Evolutionary conservation across 92 coral and sea anemone genomes (phyloP).

Genomic region (Porites lobata): DNA sequence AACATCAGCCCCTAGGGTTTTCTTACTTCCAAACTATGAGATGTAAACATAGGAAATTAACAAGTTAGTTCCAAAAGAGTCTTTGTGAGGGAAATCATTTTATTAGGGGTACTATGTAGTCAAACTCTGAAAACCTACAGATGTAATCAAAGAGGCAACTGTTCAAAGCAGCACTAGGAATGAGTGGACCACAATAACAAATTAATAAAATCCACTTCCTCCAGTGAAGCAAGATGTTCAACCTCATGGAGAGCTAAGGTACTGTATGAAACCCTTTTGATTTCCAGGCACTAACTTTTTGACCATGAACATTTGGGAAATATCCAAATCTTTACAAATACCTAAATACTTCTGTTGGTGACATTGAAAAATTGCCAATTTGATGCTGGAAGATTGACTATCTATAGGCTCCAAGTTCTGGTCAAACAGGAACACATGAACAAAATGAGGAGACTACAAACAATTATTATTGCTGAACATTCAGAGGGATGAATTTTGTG

Average conservation of each 20-base stretch:
- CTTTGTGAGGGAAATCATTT: too few relatives aligned
- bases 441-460: slow-evolving; percentile 18
- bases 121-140: too few relatives aligned
- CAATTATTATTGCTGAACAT: background rate
- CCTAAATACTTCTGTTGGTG: background rate
- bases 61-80: background rate
- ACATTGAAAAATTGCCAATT: slow-evolving; percentile 9
- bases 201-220: background rate
- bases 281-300: background rate
- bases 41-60: background rate
- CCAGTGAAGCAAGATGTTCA: background rate
- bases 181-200: background rate
- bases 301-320: background rate
- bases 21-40: slow-evolving; percentile 43
- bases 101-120: background rate
- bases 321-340: background rate
- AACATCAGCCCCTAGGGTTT: slow-evolving; percentile 34
- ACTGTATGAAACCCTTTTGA: slow-evolving; percentile 11
- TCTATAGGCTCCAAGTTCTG: slow-evolving; percentile 5
- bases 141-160: background rate
- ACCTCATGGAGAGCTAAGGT: slow-evolving; percentile 14
- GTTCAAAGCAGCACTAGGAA: slow-evolving; percentile 7
- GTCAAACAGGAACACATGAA: slow-evolving; percentile 15
- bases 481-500: slow-evolving; percentile 9
- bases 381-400: slow-evolving; percentile 26